These are phyloP conservation scores for Drosophila funebris DNA, from an alignment of 1,140 invertebrate genomes.

Conservation along the genomic window DNA sequence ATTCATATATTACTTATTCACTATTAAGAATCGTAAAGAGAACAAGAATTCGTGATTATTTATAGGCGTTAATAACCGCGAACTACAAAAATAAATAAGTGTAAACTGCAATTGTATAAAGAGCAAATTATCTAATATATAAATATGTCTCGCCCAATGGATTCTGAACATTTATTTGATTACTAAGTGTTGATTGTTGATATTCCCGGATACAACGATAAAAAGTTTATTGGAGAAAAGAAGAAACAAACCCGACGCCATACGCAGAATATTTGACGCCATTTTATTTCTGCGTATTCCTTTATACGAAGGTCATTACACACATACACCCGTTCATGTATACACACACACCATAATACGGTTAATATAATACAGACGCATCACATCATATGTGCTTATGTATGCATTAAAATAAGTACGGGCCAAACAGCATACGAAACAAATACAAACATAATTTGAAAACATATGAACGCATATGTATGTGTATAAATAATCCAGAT, in stretches of 20 bases:
- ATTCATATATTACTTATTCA: slow-evolving; percentile 1
- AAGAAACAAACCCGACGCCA: slow-evolving; percentile 13
- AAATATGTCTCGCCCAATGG: slow-evolving; percentile 49
- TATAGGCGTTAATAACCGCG: not conserved
- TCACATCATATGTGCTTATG: slow-evolving; percentile 2
- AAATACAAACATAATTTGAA: not conserved
- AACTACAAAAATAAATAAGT: not conserved
- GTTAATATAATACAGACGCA: not conserved
- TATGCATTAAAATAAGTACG: slow-evolving; percentile 15
- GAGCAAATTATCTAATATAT: slow-evolving; percentile 28
- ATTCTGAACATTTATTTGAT: slow-evolving; percentile 46
- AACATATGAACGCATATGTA: not conserved
- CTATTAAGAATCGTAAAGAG: not conserved
- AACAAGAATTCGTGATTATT: not conserved
- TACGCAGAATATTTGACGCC: slow-evolving; percentile 38
- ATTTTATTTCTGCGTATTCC: slow-evolving; percentile 48
- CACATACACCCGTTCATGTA: slow-evolving; percentile 10
- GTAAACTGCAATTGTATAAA: not conserved
- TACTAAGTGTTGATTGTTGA: slow-evolving; percentile 18
- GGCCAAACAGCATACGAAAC: not conserved
- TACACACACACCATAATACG: not conserved
- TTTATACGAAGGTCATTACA: slow-evolving; percentile 42
- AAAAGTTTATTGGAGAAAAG: slow-evolving; percentile 18
- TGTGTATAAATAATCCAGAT: slow-evolving; percentile 19
- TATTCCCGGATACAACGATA: slow-evolving; percentile 14